phyloP scores from a whole-genome alignment of 1,140 invertebrate species.

The Stegodyphus mimosarum region DNA sequence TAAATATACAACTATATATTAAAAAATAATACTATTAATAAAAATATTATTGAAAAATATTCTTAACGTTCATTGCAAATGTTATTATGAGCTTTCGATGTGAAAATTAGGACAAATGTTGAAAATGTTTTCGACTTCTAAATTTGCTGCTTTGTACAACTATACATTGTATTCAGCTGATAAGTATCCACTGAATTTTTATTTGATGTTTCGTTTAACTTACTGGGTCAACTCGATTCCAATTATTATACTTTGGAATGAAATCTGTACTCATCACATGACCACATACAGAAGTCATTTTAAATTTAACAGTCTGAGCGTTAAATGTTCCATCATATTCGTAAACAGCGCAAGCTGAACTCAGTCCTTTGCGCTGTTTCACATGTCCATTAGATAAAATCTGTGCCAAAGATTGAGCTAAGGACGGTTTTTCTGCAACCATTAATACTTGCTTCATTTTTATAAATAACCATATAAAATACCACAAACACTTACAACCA shows the following conservation, averaged over 20 bases:
- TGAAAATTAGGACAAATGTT: too few relatives aligned
- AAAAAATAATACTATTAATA: too few relatives aligned
- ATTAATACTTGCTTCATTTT: constrained; percentile 92
- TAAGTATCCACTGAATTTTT: too few relatives aligned
- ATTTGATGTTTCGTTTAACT: constrained; percentile 62
- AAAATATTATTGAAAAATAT: too few relatives aligned
- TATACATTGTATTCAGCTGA: too few relatives aligned
- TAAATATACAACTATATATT: too few relatives aligned
- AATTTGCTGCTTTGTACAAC: too few relatives aligned
- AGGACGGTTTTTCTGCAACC: constrained; percentile 99
- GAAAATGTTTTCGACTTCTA: too few relatives aligned
- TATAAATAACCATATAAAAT: not conserved
- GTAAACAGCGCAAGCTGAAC: constrained; percentile 90
- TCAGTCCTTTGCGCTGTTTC: constrained; percentile 89
- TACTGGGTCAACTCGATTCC: constrained; percentile 97
- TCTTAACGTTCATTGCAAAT: too few relatives aligned
- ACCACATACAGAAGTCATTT: constrained; percentile 98
- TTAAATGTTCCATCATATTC: constrained; percentile 90
- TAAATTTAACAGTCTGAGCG: constrained; percentile 79
- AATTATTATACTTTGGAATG: constrained; percentile 95
- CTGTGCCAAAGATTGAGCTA: constrained; percentile 93
- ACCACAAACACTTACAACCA: not conserved
- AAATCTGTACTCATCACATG: constrained; percentile 98
- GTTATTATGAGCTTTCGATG: too few relatives aligned
- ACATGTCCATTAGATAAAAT: constrained; percentile 92